Base-by-base conservation (phyloP, 1,140 invertebrate genomes). In the Pseudomyrmex sp. region DNA sequence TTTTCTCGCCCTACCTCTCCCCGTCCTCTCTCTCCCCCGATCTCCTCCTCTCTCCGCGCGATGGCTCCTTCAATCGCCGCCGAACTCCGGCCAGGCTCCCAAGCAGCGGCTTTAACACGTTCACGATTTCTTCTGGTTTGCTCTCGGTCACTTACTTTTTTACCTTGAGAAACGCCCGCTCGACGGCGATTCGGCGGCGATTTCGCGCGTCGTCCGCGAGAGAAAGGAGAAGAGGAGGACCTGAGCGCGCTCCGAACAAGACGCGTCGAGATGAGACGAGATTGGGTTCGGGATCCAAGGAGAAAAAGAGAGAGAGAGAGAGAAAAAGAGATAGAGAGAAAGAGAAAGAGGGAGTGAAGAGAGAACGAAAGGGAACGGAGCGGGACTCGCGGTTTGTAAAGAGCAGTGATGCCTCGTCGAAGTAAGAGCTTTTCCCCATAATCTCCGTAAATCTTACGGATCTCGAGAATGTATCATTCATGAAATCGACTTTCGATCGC, bases 141-240 rank as follows among this genome's bases (percentile, higher is more conserved):
- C 46, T 46, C 63, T 62, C 82, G 84, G 85, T 89, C 88, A 88
- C 85, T 91, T 90, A 90, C 84, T 90, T 86, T 85, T 85, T 80
- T 86, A 86, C 85, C 86, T 90, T 85, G 74, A 87, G 88, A 88
- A 84, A 83, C 83, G 87, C 68, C 83, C 66, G 82, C 79, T 58
- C 65, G 72, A 46, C 80, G 72, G 23, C 80, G 85, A 86, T 89
- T 88, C 87, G 77, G 85, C 87, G 74, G 85, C 72, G 79, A 82
- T 75, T 48, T 63, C 48, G 70, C 72, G 86, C 68, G 86, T 87
- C 68, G 86, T 87, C 69, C 85, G 85, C 62, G 73, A 83, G 84
- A 82, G 84, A 85, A 85, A 85, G 86, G 68, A 87, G 73, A 62
- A 72, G 52, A 72, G 75, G 70, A 65, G 35, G 35, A 35, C 61